Base-by-base conservation (phyloP, 2,797 vertebrate species). In the Galago senegalensis region DNA sequence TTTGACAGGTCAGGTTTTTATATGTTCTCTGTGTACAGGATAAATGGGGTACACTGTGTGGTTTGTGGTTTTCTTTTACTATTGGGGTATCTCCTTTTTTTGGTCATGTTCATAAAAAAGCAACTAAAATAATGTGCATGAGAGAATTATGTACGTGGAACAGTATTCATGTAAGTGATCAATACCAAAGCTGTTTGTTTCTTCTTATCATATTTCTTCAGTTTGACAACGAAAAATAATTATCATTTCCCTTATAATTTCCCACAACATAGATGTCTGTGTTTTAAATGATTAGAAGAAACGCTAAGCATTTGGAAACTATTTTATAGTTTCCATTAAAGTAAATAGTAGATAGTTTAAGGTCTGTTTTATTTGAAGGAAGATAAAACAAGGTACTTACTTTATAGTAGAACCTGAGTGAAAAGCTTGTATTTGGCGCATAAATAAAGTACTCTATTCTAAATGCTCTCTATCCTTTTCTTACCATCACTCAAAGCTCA, bases 381-480 rank as follows among this genome's bases (percentile, higher is more conserved):
- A 83, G 73, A 91, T 86, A 72, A 73, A 94, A 85, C 27, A 90
- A 86, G 46, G 91, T 91, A 65, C 27, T 94, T 94, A 60, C 85
- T 92, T 89, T 76, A 73, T 84, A 58, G 12, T 65, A 92, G 49
- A 72, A 85, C 23, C 75, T 1, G 5, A 86, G 25, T 29, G 29
- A 79, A 79, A 96, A 12, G 43, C 56, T 60, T 84, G 2, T 53
- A 65, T 49, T 16, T 14, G 18, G 27, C 53, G 34, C 3, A 40
- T 23, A 70, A 77, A 49, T 40, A 49, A 87, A 63, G 18, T 53
- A 75, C 37, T 72, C 16, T 72, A 12, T 65, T 43, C 27, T 34
- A 83, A 70, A 49, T 53, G 4, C 37, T 90, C 25, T 49, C 16
- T 73, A 13, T 70, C 10, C 31, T 93, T 76, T 75, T n/a, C 31